These are phyloP conservation scores for Cebidichthys violaceus DNA, from an alignment of 2,113 vertebrate genomes.

Conservation along the genomic window DNA sequence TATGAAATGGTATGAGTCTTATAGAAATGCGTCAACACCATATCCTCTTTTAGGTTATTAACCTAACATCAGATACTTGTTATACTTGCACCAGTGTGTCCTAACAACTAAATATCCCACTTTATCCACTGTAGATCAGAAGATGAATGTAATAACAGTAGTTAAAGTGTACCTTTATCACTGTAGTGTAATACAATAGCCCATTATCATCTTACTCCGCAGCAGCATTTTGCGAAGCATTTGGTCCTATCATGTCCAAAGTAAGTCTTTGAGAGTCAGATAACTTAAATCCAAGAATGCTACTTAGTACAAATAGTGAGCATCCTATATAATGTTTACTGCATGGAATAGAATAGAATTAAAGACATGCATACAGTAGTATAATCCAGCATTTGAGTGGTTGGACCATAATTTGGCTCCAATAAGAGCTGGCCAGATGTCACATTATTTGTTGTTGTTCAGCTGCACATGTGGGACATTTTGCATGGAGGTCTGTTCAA, in stretches of 20 bases:
- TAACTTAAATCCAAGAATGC: background rate
- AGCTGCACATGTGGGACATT: constrained; percentile 37
- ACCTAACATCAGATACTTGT: background rate
- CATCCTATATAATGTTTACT: background rate
- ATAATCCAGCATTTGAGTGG: constrained; percentile 27
- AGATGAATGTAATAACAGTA: background rate
- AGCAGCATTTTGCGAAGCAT: background rate
- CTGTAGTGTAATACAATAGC: background rate
- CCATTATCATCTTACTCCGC: background rate
- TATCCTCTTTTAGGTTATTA: background rate
- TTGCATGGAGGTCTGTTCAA: constrained; percentile 15
- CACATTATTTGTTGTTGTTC: constrained; percentile 14
- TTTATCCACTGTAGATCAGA: constrained; percentile 4
- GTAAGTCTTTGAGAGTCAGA: background rate
- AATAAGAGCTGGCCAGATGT: constrained; percentile 51
- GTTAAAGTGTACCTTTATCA: background rate
- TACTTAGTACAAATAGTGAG: background rate
- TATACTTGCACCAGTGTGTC: background rate
- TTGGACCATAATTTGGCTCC: constrained; percentile 7
- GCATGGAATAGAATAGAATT: background rate
- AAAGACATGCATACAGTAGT: background rate
- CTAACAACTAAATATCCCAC: background rate
- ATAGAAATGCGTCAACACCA: background rate
- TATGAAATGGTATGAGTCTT: background rate
- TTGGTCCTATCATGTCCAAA: background rate